Evolutionary conservation across 2,113 vertebrate species (phyloP), one percentile per base, ranked within the genome.

Genomic region (Trichechus manatus): DNA sequence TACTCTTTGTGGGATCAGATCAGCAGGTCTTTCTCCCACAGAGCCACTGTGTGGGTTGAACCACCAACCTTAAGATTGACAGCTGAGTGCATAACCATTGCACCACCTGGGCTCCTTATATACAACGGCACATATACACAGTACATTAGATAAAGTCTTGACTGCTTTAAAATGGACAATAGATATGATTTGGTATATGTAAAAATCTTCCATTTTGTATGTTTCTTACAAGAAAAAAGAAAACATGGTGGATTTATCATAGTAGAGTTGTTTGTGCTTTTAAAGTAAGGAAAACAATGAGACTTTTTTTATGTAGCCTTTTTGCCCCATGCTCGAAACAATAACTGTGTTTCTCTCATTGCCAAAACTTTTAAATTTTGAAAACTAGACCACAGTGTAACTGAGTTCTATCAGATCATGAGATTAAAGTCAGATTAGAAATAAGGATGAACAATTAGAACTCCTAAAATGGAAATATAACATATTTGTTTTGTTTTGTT

Each of bases 371-470:
- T 42, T 66, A 82, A 19, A 74, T 79, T 53, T 66, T 84, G 42
- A 85, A 96, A 68, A 82, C 25, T 36, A 82, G 59, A 85, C 25
- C 29, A 74, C 80, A 90, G 72, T n/a, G 17, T 36, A 93, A 82
- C 19, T 85, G 47, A 80, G 11, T 68, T 78, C 25, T 66, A 70
- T 17, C n/a, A 44, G 74, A 82, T 31, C 9, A 6, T 23, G 27
- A 36, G 25, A 50, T 77, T 56, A 84, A 95, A 77, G 77, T 3
- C 27, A 84, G 23, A 89, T 4, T 50, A 85, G n/a, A 93, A 64
- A 84, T 81, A 72, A 88, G 10, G 6, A 93, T 50, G 36, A 95
- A 85, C 31, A 59, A 44, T 66, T 66, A 74, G 36, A 82, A 82
- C 27, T 66, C 15, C 10, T 61, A 39, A 82, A 53, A 53, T 29